Evolutionary conservation across 2,888 invertebrate genomes (phyloP), one percentile per base, ranked within the genome.

Genomic region (Pandemis corylana): DNA sequence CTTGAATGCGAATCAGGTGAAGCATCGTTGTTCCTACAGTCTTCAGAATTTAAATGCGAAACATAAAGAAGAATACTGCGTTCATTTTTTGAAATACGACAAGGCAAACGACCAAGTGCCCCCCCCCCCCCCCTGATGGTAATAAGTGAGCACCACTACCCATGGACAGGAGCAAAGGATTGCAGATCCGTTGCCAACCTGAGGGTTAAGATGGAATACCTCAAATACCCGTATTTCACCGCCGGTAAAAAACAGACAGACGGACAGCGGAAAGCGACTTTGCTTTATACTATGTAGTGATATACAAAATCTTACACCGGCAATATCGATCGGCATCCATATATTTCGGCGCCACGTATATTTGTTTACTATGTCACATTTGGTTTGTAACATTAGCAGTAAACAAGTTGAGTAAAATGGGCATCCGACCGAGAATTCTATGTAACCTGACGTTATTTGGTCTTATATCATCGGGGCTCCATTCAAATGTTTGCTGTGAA

Each of bases 351-450:
- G 42, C 62, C 62, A 41, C 62, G 5, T 62, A 62, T 41, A 62
- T 62, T 13, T 62, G 62, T 62, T 62, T 62, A 42, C 62, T 42
- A 62, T 7, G 62, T n/a, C 20, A 7, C 59, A 62, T 62, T 62
- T 62, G 62, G 41, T 42, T 62, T 41, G 62, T 62, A 62, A 62
- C 62, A n/a, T n/a, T 62, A 62, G 62, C 36, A 61, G 61, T 64
- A 44, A 64, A 64, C 64, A 64, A 15, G 44, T 12, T 20, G 64
- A 64, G 64, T 44, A 44, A 64, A 64, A 64, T 64, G 64, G 64
- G 44, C 44, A 4, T 36, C 2, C 15, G n/a, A 20, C 7, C 12
- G 42, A 20, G 28, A 62, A 36, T 42, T n/a, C 41, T 7, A 62
- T 62, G 36, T 62, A 12, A 59, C 12, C 28, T 59, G 59, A 28